Conservation (phyloP, 2,888 invertebrate species). For the Drosophila kanekoi region DNA sequence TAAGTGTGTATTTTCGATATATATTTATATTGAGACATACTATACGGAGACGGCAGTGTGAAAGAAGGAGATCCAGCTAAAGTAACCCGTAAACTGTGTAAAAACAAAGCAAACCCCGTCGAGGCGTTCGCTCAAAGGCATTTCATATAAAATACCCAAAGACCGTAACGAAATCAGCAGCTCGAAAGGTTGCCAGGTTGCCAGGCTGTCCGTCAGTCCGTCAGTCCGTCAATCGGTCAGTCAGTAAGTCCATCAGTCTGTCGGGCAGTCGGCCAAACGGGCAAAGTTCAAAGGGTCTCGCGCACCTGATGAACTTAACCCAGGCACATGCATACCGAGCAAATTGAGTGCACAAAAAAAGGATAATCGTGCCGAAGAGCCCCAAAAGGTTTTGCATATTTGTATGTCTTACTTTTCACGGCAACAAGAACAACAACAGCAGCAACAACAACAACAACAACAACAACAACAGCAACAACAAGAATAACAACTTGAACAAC, state of each 20-base stretch:
- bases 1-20: constrained; percentile 15
- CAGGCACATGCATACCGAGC: constrained; percentile 30
- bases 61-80: constrained; percentile 1
- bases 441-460: constrained; percentile 8
- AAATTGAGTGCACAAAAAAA: constrained; percentile 69
- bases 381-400: constrained; percentile 49
- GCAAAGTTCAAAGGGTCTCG: constrained; percentile 59
- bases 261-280: constrained; percentile 5
- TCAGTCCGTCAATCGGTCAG: constrained; percentile 38
- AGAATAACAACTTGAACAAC: constrained; percentile 1
- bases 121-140: constrained; percentile 38
- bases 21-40: background rate
- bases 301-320: constrained; percentile 62
- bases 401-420: constrained; percentile 4
- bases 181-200: constrained; percentile 12
- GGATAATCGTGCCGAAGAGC: constrained; percentile 70
- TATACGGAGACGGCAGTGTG: background rate
- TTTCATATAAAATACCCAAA: constrained; percentile 39
- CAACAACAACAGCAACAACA: constrained; percentile 1
- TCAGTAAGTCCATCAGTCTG: constrained; percentile 22
- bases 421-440: background rate
- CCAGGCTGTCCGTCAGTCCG: constrained; percentile 39
- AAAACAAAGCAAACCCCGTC: constrained; percentile 33
- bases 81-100: constrained; percentile 23
- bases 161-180: constrained; percentile 2